Evolutionary conservation across 2,797 vertebrate species (phyloP).

Genomic region (Onychomys leucogaster): DNA sequence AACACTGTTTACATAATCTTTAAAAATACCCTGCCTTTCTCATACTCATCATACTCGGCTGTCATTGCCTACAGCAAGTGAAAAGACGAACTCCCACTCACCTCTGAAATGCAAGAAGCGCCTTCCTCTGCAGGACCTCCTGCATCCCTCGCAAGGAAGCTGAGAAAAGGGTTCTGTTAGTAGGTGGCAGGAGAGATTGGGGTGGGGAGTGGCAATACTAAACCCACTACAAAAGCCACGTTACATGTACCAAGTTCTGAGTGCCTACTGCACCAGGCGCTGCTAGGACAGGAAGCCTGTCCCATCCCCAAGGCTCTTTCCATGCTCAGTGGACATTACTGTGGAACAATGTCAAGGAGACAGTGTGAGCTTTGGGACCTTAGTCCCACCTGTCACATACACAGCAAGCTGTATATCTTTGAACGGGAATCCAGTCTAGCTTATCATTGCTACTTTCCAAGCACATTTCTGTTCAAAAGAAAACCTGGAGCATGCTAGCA

Average conservation of each 20-base stretch:
- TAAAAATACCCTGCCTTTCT: slow-evolving; percentile 81
- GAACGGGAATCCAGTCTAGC: neutral
- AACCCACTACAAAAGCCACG: neutral
- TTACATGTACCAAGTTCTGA: neutral
- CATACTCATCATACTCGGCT: slow-evolving; percentile 71
- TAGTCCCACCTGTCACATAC: neutral
- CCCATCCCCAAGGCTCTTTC: neutral
- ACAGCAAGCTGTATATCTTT: neutral
- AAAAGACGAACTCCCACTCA: slow-evolving; percentile 88
- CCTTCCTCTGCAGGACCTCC: slow-evolving; percentile 98
- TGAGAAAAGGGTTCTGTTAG: slow-evolving; percentile 87
- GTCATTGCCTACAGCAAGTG: slow-evolving; percentile 78
- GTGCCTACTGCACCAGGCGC: neutral
- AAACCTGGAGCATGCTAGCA: neutral
- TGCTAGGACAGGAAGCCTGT: neutral
- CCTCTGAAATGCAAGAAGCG: slow-evolving; percentile 98
- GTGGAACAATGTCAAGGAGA: neutral
- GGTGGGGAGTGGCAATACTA: neutral
- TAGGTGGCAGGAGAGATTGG: slow-evolving; percentile 50
- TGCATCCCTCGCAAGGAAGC: slow-evolving; percentile 96
- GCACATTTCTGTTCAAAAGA: neutral
- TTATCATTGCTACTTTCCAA: neutral
- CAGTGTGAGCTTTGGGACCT: neutral
- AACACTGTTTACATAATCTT: slow-evolving; percentile 81
- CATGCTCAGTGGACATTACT: accelerated